These are phyloP conservation scores for Rugalucina vietnamica DNA, from an alignment of 2,888 invertebrate genomes.

Conservation along the genomic window DNA sequence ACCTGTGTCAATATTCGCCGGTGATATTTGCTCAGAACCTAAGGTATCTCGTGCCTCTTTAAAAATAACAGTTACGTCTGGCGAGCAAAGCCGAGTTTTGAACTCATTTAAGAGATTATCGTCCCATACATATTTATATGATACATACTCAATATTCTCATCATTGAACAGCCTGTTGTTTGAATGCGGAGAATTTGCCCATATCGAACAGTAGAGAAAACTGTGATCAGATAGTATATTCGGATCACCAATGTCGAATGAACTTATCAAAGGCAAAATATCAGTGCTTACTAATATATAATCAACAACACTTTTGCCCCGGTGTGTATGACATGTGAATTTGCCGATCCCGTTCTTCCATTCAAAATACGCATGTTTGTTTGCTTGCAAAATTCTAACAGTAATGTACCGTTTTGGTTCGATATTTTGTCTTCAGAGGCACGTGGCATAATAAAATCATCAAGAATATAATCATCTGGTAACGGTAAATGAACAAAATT, in stretches of 20 bases:
- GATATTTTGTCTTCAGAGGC: not conserved
- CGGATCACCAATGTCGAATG: not conserved
- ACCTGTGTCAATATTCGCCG: too few relatives aligned
- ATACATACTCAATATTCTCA: too few relatives aligned
- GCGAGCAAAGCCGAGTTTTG: too few relatives aligned
- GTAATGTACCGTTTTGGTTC: not conserved
- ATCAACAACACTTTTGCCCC: not conserved
- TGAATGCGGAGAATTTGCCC: too few relatives aligned
- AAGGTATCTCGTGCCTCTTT: too few relatives aligned
- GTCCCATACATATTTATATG: too few relatives aligned
- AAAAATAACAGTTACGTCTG: too few relatives aligned
- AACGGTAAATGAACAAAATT: not conserved
- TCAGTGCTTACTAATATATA: not conserved
- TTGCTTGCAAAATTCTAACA: not conserved
- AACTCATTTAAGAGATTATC: too few relatives aligned
- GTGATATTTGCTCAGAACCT: too few relatives aligned
- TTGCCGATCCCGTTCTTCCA: not conserved
- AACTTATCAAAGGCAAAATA: not conserved
- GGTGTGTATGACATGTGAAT: not conserved
- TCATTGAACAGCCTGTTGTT: too few relatives aligned
- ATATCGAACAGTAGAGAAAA: not conserved
- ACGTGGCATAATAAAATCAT: not conserved
- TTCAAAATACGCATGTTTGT: not conserved
- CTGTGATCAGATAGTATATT: not conserved
- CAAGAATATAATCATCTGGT: not conserved